phyloP scores from a whole-genome alignment of 2,888 invertebrate genomes.

The Lithophane socia region DNA sequence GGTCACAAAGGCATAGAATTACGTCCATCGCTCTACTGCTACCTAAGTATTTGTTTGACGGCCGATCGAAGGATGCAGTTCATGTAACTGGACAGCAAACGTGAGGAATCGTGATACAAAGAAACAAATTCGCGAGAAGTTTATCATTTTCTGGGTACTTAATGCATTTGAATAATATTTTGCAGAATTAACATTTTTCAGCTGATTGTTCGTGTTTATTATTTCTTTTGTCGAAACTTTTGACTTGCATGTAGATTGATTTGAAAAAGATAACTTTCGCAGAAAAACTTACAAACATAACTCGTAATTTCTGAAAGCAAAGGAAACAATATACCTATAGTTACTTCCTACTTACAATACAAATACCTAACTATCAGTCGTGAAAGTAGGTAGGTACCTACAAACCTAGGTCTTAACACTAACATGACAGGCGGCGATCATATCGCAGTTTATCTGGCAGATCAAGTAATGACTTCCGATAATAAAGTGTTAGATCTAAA shows the following conservation, averaged over 20 bases:
- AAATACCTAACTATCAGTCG: constrained; percentile 7
- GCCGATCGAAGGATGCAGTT: constrained; percentile 16
- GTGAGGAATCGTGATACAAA: constrained; percentile 14
- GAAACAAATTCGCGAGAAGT: constrained; percentile 16
- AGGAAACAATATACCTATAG: background rate
- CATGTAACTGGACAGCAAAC: constrained; percentile 14
- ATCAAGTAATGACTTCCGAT: constrained; percentile 44
- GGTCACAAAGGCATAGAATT: constrained; percentile 28
- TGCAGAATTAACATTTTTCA: constrained; percentile 1
- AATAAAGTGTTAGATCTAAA: constrained; percentile 15
- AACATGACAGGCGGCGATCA: constrained; percentile 20
- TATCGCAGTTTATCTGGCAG: constrained; percentile 27
- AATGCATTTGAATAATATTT: constrained; percentile 2
- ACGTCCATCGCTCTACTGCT: constrained; percentile 9
- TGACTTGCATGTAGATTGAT: background rate
- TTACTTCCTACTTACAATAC: constrained; percentile 3
- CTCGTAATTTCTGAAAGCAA: constrained; percentile 4
- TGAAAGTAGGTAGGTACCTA: constrained; percentile 36
- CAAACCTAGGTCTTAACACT: constrained; percentile 7
- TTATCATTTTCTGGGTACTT: constrained; percentile 18
- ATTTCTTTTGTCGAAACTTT: background rate
- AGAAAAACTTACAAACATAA: background rate
- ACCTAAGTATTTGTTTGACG: background rate
- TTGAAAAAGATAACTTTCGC: background rate
- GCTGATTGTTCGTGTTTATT: background rate